A percentile compares a stretch with the other conserved stretches of the same genome.
Evolutionary conservation across 2,797 vertebrate species (phyloP).

Genomic region (Anas capensis): DNA sequence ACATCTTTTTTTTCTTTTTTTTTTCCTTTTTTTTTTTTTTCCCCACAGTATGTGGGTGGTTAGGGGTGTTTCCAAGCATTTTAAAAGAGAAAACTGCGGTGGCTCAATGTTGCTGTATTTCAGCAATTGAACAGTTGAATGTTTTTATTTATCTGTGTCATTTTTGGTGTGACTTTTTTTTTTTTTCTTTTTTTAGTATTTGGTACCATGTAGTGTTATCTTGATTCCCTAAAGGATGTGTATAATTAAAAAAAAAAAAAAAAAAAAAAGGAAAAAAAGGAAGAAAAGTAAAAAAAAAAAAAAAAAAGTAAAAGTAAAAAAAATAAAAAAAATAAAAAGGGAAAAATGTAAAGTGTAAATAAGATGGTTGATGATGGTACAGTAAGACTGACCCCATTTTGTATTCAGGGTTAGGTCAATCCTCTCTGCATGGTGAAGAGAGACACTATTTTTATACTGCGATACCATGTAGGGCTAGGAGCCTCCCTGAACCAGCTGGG

Average conservation of each 20-base stretch:
- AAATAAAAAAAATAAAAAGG: neutral
- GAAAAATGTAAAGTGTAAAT: slow-evolving; percentile 80
- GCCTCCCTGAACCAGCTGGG: slow-evolving; percentile 77
- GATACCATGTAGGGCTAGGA: slow-evolving; percentile 78
- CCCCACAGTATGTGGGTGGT: neutral
- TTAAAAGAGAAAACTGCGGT: slow-evolving; percentile 63
- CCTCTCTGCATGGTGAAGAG: slow-evolving; percentile 81
- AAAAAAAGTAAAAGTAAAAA: slow-evolving; percentile 27
- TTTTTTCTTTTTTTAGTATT: slow-evolving; percentile 58
- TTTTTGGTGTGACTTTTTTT: slow-evolving; percentile 68
- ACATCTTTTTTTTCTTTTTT: neutral
- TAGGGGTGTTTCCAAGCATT: slow-evolving; percentile 34
- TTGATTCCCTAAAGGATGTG: slow-evolving; percentile 74
- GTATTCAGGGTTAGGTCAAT: slow-evolving; percentile 75
- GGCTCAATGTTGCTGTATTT: slow-evolving; percentile 75
- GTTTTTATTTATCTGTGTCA: slow-evolving; percentile 82
- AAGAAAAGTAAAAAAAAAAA: slow-evolving; percentile 47
- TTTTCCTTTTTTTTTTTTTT: neutral
- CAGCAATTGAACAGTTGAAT: slow-evolving; percentile 81
- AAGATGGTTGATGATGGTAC: slow-evolving; percentile 74
- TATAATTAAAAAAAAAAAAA: slow-evolving; percentile 54
- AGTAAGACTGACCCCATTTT: slow-evolving; percentile 72
- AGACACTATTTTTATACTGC: slow-evolving; percentile 87
- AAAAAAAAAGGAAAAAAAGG: neutral
- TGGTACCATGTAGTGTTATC: slow-evolving; percentile 77